These are phyloP conservation scores for Bos indicus DNA, from an alignment of 2,113 vertebrate genomes.

Conservation along the genomic window DNA sequence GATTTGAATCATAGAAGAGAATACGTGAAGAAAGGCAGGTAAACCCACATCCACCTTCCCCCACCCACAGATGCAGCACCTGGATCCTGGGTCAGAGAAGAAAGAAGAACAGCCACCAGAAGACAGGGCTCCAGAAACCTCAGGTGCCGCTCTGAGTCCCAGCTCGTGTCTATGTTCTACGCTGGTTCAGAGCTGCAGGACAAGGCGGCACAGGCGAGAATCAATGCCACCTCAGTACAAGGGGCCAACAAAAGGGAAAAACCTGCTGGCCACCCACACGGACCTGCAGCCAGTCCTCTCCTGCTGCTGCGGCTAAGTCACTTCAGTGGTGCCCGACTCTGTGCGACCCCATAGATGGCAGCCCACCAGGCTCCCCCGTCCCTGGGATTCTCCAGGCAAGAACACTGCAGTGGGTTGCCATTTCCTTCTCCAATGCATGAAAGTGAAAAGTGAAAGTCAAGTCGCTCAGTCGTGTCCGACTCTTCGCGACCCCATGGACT, in stretches of 20 bases:
- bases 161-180: neutral
- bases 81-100: neutral
- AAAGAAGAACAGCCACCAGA: rapidly evolving
- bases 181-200: neutral
- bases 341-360: too few species aligned
- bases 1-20: neutral
- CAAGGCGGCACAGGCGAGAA: neutral
- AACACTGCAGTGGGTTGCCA: too few species aligned
- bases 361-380: too few species aligned
- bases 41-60: too few species aligned
- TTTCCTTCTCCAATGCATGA: too few species aligned
- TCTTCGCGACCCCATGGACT: too few species aligned
- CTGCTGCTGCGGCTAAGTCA: neutral
- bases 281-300: neutral
- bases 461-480: too few species aligned
- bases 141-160: neutral
- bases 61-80: neutral
- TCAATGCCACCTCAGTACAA: neutral
- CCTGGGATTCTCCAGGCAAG: too few species aligned
- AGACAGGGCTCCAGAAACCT: neutral
- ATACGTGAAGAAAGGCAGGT: neutral
- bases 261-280: neutral
- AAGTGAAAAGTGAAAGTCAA: too few species aligned
- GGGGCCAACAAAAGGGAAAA: neutral
- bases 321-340: too few species aligned